Percentiles rank a stretch among this genome's conserved stretches.
phyloP scores from a whole-genome alignment of 1,140 invertebrate genomes.

The Nixonia krombeini region DNA sequence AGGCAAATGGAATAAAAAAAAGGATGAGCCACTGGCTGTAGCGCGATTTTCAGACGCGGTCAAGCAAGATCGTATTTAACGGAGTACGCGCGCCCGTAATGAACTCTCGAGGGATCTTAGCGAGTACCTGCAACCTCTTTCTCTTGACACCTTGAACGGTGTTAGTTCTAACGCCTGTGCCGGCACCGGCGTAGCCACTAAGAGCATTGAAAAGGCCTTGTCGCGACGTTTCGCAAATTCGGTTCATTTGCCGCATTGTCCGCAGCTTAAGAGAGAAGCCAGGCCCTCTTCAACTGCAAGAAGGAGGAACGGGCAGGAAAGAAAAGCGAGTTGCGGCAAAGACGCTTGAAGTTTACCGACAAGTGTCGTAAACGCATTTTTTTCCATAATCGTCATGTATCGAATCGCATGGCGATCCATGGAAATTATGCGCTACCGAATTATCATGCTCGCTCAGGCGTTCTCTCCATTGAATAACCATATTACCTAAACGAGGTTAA shows the following conservation, averaged over 20 bases:
- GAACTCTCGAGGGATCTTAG: slow-evolving; percentile 36
- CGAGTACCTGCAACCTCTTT: slow-evolving; percentile 63
- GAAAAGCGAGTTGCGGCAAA: slow-evolving; percentile 52
- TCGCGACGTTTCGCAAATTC: slow-evolving; percentile 70
- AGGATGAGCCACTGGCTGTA: slow-evolving; percentile 30
- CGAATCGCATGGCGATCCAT: no score
- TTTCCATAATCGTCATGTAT: background rate
- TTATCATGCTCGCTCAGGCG: no score
- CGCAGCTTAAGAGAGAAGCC: slow-evolving; percentile 63
- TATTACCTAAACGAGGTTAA: no score
- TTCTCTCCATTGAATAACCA: no score
- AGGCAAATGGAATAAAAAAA: slow-evolving; percentile 31
- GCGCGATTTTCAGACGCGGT: slow-evolving; percentile 36
- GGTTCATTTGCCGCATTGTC: slow-evolving; percentile 72
- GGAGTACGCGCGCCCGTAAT: slow-evolving; percentile 36
- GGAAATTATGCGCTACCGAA: no score
- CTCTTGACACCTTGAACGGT: slow-evolving; percentile 69
- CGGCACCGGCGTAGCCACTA: slow-evolving; percentile 55
- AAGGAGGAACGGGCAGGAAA: slow-evolving; percentile 10
- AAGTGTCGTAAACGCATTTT: slow-evolving; percentile 48
- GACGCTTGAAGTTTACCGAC: slow-evolving; percentile 71
- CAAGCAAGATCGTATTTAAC: slow-evolving; percentile 36
- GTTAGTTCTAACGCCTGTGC: slow-evolving; percentile 70
- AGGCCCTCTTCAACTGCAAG: slow-evolving; percentile 56
- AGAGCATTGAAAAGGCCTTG: slow-evolving; percentile 36